phyloP scores from a whole-genome alignment of 2,888 invertebrate genomes.

The Leucophora obtusa region DNA sequence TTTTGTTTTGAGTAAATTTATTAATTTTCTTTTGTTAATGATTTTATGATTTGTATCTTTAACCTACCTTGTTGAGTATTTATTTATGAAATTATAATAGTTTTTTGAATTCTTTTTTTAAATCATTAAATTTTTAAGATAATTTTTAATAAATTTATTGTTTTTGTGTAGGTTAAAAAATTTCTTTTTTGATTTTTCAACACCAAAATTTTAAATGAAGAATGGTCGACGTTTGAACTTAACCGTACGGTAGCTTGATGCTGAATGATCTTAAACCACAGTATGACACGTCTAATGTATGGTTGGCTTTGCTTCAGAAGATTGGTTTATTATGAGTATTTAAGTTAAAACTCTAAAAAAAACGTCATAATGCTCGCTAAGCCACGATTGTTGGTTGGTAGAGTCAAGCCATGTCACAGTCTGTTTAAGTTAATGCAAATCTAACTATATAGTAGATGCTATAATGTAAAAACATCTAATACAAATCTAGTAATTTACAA shows the following conservation, averaged over 20 bases:
- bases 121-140: conserved; percentile 6
- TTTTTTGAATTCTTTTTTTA: not conserved
- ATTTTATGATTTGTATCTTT: conserved; percentile 3
- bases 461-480: not conserved
- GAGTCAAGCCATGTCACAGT: conserved; percentile 1
- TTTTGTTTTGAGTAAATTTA: not conserved
- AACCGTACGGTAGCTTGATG: conserved; percentile 52
- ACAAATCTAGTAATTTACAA: not conserved
- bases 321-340: conserved; percentile 27
- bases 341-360: conserved; percentile 22
- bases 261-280: conserved; percentile 54
- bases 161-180: not conserved
- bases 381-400: conserved; percentile 2
- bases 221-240: conserved; percentile 24
- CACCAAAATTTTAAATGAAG: conserved; percentile 3
- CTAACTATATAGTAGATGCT: not conserved
- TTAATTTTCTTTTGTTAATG: not conserved
- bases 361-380: conserved; percentile 31
- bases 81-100: not conserved
- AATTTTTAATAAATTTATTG: conserved; percentile 4
- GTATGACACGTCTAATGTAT: conserved; percentile 58
- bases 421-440: conserved; percentile 37
- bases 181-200: conserved; percentile 1
- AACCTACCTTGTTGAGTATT: conserved; percentile 36
- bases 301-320: conserved; percentile 26